Evolutionary conservation across 2,113 vertebrate genomes (phyloP).

Genomic region (Hiodon tergisus): DNA sequence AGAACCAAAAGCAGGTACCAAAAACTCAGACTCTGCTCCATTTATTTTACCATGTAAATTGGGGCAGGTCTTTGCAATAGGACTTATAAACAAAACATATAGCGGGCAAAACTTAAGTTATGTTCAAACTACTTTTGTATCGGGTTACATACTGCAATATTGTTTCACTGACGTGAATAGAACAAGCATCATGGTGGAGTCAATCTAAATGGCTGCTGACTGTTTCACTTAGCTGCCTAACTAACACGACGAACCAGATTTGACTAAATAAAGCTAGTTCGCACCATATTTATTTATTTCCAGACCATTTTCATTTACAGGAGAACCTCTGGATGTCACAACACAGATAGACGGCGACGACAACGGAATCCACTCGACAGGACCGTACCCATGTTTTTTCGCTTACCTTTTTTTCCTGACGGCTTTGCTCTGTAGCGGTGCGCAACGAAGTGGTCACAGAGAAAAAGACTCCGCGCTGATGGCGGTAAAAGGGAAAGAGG

Average conservation of each 20-base stretch:
- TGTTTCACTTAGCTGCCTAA: constrained; percentile 44
- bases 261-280: background rate
- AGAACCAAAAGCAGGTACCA: too few relatives aligned
- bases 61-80: too few relatives aligned
- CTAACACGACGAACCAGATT: constrained; percentile 24
- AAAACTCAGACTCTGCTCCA: too few relatives aligned
- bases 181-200: constrained; percentile 52
- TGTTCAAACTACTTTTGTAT: constrained; percentile 22
- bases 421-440: constrained; percentile 46
- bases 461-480: constrained; percentile 72
- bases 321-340: background rate
- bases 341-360: background rate
- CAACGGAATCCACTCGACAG: background rate
- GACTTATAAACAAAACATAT: too few relatives aligned
- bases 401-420: constrained; percentile 53
- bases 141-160: too few relatives aligned
- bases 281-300: background rate
- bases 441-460: constrained; percentile 58
- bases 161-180: constrained; percentile 29
- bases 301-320: background rate
- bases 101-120: too few relatives aligned
- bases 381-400: background rate
- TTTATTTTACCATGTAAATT: too few relatives aligned
- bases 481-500: constrained; percentile 82
- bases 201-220: constrained; percentile 56